phyloP scores from a whole-genome alignment of 1,140 invertebrate species.

The Zaprionus nigranus region DNA sequence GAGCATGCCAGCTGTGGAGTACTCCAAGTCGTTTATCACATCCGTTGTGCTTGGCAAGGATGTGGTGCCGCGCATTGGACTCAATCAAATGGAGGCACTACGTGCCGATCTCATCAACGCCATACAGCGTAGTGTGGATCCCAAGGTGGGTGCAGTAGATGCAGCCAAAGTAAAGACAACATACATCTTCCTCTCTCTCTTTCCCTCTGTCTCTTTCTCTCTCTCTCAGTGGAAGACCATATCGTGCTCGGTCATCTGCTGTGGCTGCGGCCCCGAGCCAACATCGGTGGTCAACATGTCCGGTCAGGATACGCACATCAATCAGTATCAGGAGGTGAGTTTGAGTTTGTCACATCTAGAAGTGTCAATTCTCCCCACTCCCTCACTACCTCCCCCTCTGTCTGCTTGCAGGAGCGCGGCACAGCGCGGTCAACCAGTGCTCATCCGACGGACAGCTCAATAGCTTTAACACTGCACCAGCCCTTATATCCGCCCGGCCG shows the following conservation, averaged over 20 bases:
- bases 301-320: conserved; percentile 86
- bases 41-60: conserved; percentile 97
- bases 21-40: conserved; percentile 94
- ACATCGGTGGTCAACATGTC: conserved; percentile 89
- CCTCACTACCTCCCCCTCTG: too few species aligned
- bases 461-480: conserved; percentile 91
- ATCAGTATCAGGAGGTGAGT: conserved; percentile 86
- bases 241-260: conserved; percentile 92
- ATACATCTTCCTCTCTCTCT: not conserved
- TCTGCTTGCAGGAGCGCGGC: conserved; percentile 65
- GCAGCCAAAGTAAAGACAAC: too few species aligned
- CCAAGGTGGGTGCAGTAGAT: conserved; percentile 80
- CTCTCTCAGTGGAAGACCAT: conserved; percentile 93
- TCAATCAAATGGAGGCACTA: conserved; percentile 95
- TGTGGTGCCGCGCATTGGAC: conserved; percentile 94
- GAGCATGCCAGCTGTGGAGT: conserved; percentile 93
- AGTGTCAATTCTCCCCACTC: not conserved
- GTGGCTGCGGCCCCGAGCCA: conserved; percentile 88
- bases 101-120: conserved; percentile 95
- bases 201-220: not conserved
- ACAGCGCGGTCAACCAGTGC: conserved; percentile 87
- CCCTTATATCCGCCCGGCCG: conserved; percentile 94
- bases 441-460: conserved; percentile 89
- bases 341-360: too few species aligned
- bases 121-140: conserved; percentile 93